Percentiles rank a stretch among this genome's conserved stretches.
Conservation (phyloP, 2,888 invertebrate genomes). For the Amphiduros pacificus region DNA sequence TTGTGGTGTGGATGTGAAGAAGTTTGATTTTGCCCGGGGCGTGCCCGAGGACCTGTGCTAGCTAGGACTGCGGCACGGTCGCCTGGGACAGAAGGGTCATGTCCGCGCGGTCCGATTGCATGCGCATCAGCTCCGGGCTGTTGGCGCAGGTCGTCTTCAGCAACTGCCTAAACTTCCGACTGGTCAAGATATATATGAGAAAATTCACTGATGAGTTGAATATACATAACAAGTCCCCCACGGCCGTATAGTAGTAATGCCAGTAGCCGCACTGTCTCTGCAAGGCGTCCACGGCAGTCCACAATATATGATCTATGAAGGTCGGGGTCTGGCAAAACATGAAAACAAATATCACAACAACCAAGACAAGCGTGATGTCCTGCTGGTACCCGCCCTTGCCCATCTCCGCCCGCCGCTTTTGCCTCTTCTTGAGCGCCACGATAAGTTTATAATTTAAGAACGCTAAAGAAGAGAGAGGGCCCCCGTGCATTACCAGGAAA, state of each 20-base stretch:
- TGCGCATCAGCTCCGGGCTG: slow-evolving; percentile 1
- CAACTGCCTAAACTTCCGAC: slow-evolving; percentile 28
- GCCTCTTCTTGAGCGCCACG: slow-evolving; percentile 26
- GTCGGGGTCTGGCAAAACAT: slow-evolving; percentile 36
- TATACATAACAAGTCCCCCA: slow-evolving; percentile 32
- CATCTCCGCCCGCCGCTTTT: slow-evolving; percentile 25
- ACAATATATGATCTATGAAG: slow-evolving; percentile 34
- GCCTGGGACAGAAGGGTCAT: slow-evolving; percentile 3
- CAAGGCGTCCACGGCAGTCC: slow-evolving; percentile 31
- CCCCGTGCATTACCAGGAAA: slow-evolving; percentile 35
- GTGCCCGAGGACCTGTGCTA: no score
- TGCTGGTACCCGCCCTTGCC: slow-evolving; percentile 28
- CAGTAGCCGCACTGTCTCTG: slow-evolving; percentile 28
- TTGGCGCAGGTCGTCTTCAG: slow-evolving; percentile 11
- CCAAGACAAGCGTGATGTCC: slow-evolving; percentile 33
- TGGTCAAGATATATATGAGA: slow-evolving; percentile 34
- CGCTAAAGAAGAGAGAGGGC: slow-evolving; percentile 30
- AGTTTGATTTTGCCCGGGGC: no score
- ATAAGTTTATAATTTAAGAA: slow-evolving; percentile 34
- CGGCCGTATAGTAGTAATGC: slow-evolving; percentile 38
- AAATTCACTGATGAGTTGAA: slow-evolving; percentile 35
- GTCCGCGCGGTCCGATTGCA: slow-evolving; percentile 9
- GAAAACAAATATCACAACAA: slow-evolving; percentile 35
- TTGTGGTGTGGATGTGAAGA: no score
- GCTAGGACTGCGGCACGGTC: no score